Base-by-base conservation (phyloP, 2,797 vertebrate species). In the Syncerus caffer region DNA sequence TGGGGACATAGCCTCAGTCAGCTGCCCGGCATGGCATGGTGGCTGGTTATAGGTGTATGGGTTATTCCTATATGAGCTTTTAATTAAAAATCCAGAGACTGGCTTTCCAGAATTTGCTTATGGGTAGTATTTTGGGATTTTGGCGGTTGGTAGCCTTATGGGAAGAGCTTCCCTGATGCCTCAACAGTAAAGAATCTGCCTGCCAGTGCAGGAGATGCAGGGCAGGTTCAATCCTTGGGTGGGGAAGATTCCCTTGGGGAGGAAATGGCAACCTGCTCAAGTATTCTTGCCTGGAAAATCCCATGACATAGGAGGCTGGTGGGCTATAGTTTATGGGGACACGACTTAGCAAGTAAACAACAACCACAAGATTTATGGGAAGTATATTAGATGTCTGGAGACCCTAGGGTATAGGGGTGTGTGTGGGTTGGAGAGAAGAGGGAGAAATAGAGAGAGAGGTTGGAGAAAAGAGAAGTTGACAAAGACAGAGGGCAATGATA, bases 21-120 rank as follows among this genome's bases (percentile, higher is more conserved):
- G 16, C 76, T 71, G 16, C 53, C 84, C 38, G 88, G 2, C 34
- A 25, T 87, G 55, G 19, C 31, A n/a, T 51, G 64, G 23, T 71
- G 85, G 34, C 31, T 64, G 19, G 7, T 80, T 34, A 80, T 38
- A 91, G 80, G 93, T 86, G 13, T 80, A 80, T 27, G 67, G 19
- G 34, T 34, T 71, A 71, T 71, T 71, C 34, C 67, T 23, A 71
- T 71, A 71, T 38, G 34, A 38, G 67, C 67, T 71, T 71, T 38
- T 71, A 71, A 71, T 38, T 38, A 71, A 71, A 71, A 23, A 17
- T 11, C 55, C 42, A 91, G 42, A 74, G 17, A 71, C 9, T 34
- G 4, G 29, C 86, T 96, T 93, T 58, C n/a, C 27, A 79, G 83
- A 94, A 90, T 79, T 93, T 94, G 13, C 31, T 90, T 38, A 64